Percentiles rank a stretch among this genome's conserved stretches.
phyloP scores from a whole-genome alignment of 2,797 vertebrate species.

The Acestrorhynchus altus region DNA sequence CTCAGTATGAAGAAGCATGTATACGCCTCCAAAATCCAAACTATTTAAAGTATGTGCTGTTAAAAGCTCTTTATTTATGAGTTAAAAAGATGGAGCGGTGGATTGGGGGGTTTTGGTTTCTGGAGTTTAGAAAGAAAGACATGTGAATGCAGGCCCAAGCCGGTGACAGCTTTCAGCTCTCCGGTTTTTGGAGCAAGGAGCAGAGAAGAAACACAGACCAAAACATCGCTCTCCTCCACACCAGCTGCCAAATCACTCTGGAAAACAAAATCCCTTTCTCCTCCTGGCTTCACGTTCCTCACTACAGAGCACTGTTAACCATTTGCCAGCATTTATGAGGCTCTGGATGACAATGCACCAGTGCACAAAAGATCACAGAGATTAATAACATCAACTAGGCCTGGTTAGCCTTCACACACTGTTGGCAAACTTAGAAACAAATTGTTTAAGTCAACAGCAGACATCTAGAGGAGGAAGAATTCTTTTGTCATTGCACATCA shows the following conservation, averaged over 20 bases:
- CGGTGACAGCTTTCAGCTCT: constrained; percentile 54
- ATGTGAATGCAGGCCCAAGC: constrained; percentile 43
- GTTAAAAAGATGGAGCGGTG: constrained; percentile 34
- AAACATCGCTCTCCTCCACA: constrained; percentile 20
- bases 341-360: neutral
- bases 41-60: constrained; percentile 65
- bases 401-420: neutral
- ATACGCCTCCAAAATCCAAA: constrained; percentile 55
- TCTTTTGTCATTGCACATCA: too few species aligned
- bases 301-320: constrained; percentile 33
- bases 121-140: constrained; percentile 49
- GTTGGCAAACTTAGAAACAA: neutral
- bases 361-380: neutral
- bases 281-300: constrained; percentile 24
- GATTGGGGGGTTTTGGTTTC: constrained; percentile 59
- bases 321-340: constrained; percentile 20
- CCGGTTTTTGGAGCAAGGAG: constrained; percentile 37
- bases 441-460: neutral
- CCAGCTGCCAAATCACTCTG: constrained; percentile 32
- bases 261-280: constrained; percentile 36
- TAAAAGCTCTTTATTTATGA: constrained; percentile 55
- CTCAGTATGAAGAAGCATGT: constrained; percentile 29
- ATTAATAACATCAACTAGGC: neutral
- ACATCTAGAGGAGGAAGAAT: too few species aligned
- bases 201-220: constrained; percentile 43